Evolutionary conservation across 2,113 vertebrate genomes (phyloP).

Genomic region (Rhinoptilus africanus): DNA sequence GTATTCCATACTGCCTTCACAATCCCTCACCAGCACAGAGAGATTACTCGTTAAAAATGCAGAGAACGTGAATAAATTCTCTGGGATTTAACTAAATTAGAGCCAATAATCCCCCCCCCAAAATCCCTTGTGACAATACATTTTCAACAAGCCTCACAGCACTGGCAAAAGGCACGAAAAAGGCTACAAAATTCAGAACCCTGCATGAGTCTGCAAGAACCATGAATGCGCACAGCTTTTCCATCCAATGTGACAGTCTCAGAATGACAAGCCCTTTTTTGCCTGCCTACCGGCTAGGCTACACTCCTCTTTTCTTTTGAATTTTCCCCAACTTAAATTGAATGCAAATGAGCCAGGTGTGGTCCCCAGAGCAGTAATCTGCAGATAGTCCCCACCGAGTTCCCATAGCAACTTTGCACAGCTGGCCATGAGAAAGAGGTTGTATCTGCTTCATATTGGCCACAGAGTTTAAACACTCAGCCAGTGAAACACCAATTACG

Average conservation of each 20-base stretch:
- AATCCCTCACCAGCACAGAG: neutral
- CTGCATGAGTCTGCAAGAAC: neutral
- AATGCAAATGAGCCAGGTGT: slow-evolving; percentile 78
- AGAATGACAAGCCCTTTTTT: slow-evolving; percentile 56
- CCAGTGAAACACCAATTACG: slow-evolving; percentile 50
- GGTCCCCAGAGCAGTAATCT: slow-evolving; percentile 61
- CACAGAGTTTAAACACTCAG: slow-evolving; percentile 64
- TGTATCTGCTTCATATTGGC: slow-evolving; percentile 43
- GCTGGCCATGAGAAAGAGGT: slow-evolving; percentile 52
- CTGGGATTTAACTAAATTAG: neutral
- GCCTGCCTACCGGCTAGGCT: neutral
- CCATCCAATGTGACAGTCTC: slow-evolving; percentile 3
- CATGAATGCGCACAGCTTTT: slow-evolving; percentile 1
- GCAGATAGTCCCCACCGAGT: slow-evolving; percentile 60
- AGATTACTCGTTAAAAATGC: neutral
- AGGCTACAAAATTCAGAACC: slow-evolving; percentile 1
- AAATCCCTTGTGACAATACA: neutral
- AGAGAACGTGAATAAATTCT: neutral
- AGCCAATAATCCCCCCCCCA: neutral
- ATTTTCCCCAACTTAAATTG: slow-evolving; percentile 69
- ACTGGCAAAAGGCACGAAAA: neutral
- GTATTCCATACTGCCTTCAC: neutral
- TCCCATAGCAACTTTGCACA: slow-evolving; percentile 70
- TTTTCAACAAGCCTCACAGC: neutral
- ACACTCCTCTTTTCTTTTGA: slow-evolving; percentile 57